phyloP scores from a whole-genome alignment of 2,888 invertebrate genomes.

The Nephrotoma flavescens region DNA sequence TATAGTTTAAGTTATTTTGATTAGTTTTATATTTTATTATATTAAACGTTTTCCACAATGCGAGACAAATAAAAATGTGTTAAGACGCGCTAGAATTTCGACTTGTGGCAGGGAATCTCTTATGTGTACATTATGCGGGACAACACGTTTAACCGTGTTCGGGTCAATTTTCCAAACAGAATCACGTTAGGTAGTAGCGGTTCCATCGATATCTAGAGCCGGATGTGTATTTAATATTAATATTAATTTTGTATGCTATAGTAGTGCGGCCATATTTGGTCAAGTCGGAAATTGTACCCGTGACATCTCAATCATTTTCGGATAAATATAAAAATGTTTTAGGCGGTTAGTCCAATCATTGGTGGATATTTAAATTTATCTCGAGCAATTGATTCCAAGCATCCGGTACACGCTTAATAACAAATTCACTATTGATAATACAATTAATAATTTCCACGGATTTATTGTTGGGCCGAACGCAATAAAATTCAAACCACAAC shows the following conservation, averaged over 20 bases:
- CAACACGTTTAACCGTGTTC: constrained; percentile 9
- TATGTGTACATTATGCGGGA: constrained; percentile 31
- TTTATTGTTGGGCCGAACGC: constrained; percentile 6
- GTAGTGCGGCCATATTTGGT: background rate
- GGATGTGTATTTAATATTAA: constrained; percentile 14
- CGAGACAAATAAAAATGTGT: constrained; percentile 20
- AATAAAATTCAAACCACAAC: background rate
- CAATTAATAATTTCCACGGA: constrained; percentile 7
- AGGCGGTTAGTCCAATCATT: constrained; percentile 19
- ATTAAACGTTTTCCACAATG: too few relatives aligned
- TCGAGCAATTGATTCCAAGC: constrained; percentile 16
- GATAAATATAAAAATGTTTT: background rate
- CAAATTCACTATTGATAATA: constrained; percentile 14
- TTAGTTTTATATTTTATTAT: too few relatives aligned
- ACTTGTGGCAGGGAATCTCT: constrained; percentile 36
- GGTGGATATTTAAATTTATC: constrained; percentile 23
- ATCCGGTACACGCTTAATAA: constrained; percentile 7
- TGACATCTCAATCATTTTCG: background rate
- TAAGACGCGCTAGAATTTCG: constrained; percentile 26
- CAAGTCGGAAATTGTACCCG: background rate
- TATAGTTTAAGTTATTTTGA: too few relatives aligned
- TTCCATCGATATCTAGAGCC: constrained; percentile 11
- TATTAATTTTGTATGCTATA: constrained; percentile 7
- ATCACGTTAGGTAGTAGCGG: constrained; percentile 14
- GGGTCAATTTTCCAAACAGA: constrained; percentile 25